A percentile compares a stretch with the other conserved stretches of the same genome.
Conservation (phyloP, 1,140 invertebrate species). For the Cotesia vestalis region DNA sequence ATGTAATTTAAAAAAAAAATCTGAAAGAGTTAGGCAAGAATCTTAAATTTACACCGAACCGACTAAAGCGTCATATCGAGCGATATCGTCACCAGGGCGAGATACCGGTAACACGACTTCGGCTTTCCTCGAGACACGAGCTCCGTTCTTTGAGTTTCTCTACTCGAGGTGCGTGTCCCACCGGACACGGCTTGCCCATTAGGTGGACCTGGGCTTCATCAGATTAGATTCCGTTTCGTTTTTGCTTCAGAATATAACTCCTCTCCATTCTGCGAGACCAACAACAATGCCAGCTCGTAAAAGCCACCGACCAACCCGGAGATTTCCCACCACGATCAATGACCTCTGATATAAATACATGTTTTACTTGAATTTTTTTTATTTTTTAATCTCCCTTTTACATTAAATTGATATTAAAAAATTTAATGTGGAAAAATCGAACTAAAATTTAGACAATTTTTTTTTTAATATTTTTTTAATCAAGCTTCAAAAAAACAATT, state of each 20-base stretch:
- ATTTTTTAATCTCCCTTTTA: background rate
- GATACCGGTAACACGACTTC: conserved; percentile 43
- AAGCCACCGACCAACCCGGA: conserved; percentile 13
- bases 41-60: conserved; percentile 32
- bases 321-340: conserved; percentile 19
- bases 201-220: conserved; percentile 46
- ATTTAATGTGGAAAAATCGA: too few relatives aligned
- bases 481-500: too few relatives aligned
- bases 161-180: conserved; percentile 43
- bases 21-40: conserved; percentile 13
- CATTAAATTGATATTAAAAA: too few relatives aligned
- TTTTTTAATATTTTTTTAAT: too few relatives aligned
- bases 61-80: conserved; percentile 18
- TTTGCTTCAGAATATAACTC: conserved; percentile 30
- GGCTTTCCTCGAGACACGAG: conserved; percentile 42
- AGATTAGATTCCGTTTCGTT: conserved; percentile 48
- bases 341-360: background rate
- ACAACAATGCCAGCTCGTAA: conserved; percentile 30
- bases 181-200: conserved; percentile 47
- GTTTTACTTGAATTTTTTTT: background rate
- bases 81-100: conserved; percentile 42
- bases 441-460: too few relatives aligned
- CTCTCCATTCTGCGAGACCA: conserved; percentile 17
- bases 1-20: background rate
- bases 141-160: conserved; percentile 26